Evolutionary conservation across 1,140 invertebrate genomes (phyloP), one percentile per base, ranked within the genome.

Genomic region (Popillia japonica): DNA sequence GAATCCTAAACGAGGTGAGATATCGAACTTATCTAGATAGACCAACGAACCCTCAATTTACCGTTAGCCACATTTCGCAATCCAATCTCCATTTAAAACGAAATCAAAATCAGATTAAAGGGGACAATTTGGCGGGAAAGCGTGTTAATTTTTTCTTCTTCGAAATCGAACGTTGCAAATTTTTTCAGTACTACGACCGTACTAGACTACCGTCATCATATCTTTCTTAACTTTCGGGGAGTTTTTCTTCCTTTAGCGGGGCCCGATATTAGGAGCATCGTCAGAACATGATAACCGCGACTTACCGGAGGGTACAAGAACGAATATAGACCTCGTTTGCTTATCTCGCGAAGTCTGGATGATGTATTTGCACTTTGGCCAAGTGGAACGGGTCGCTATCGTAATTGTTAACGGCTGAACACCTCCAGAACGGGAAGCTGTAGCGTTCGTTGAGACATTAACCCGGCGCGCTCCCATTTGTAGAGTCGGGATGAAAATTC

Each of bases 331-430:
- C 20, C 61, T 68, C 61, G 61, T 68, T 68, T 68, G 61, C 61
- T 68, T 68, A 68, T 68, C 61, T 23, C 61, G 2, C 2, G 17
- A 22, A 11, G 61, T 68, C 61, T n/a, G 61, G 61, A 68, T 68
- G 61, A 68, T 68, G 61, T 68, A 68, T 68, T 68, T 34, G 61
- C 22, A 34, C 61, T 27, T 34, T 14, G 61, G 27, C 22, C 61
- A 34, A 68, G 61, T 34, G 61, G 61, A 68, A 34, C 61, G 22
- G 27, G 20, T 11, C 61, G 61, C 61, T 68, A 68, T 68, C 61
- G 61, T 68, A 68, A 68, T 68, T 68, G 61, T 68, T 68, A 68
- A 68, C 48, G 61, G 61, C 61, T 68, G 61, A 68, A 68, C 27
- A 68, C 61, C 22, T 68, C 61, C 22, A 9, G 61, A 22, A 23